Evolutionary conservation across 2,113 vertebrate species (phyloP).

Genomic region (Alethe diademata): DNA sequence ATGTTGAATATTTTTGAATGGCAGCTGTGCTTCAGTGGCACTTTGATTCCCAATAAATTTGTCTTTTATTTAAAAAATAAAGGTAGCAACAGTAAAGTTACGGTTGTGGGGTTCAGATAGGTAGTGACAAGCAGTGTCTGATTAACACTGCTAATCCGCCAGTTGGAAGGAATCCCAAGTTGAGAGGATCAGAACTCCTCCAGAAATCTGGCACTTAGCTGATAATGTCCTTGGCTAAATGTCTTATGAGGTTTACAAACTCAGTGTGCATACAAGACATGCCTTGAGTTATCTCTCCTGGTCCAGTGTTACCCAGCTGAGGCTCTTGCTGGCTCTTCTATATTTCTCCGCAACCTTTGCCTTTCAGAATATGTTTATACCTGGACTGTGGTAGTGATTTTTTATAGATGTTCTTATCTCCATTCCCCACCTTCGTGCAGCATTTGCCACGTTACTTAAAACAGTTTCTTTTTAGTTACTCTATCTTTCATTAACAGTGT

Average conservation of each 20-base stretch:
- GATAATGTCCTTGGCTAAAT: constrained; percentile 63
- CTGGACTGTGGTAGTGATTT: constrained; percentile 3
- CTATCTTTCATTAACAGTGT: not conserved
- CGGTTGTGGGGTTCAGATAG: constrained; percentile 19
- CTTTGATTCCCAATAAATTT: constrained; percentile 23
- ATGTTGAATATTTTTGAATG: constrained; percentile 26
- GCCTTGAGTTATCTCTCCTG: constrained; percentile 12
- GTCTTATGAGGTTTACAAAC: not conserved
- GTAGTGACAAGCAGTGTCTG: constrained; percentile 43
- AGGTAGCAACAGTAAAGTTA: constrained; percentile 18
- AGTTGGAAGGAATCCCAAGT: constrained; percentile 53
- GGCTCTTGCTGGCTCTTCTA: constrained; percentile 39
- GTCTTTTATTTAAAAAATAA: constrained; percentile 46
- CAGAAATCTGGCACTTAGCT: constrained; percentile 58
- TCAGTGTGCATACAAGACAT: not conserved
- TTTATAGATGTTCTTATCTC: constrained; percentile 11
- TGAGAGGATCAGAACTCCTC: constrained; percentile 57
- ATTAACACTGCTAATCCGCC: constrained; percentile 55
- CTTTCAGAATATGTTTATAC: constrained; percentile 12
- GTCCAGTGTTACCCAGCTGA: constrained; percentile 32
- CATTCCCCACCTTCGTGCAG: not conserved
- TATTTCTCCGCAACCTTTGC: constrained; percentile 19
- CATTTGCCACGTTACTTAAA: not conserved
- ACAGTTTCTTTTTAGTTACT: not conserved
- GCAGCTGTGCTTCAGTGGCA: constrained; percentile 24